phyloP scores from a whole-genome alignment of 30 jellyfish, hydroid and myxozoan species.

The Haliclystus octoradiatus region DNA sequence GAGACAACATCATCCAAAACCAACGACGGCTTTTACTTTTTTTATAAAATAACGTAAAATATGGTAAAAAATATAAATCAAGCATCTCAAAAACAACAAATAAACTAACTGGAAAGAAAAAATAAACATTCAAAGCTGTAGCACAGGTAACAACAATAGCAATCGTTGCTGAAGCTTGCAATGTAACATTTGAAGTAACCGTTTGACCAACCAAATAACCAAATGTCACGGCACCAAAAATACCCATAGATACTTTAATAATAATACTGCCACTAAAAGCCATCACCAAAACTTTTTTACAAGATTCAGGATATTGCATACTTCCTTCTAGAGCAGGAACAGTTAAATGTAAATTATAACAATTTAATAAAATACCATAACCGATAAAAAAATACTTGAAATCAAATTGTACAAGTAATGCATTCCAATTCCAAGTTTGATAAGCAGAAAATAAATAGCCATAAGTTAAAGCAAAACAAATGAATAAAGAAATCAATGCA shows the following conservation, averaged over 20 bases:
- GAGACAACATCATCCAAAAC: conserved; percentile 35
- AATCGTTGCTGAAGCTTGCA: conserved; percentile 7
- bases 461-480: conserved; percentile 4
- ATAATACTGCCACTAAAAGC: conserved; percentile 20
- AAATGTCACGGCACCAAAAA: conserved; percentile 27
- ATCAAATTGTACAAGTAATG: neutral
- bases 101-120: conserved; percentile 37
- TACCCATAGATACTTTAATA: conserved; percentile 18
- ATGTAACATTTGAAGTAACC: conserved; percentile 20
- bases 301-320: conserved; percentile 41
- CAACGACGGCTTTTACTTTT: neutral
- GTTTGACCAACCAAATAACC: conserved; percentile 34
- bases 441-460: conserved; percentile 7
- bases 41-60: conserved; percentile 4
- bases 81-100: conserved; percentile 62
- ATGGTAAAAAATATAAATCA: conserved; percentile 31
- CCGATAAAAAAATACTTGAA: conserved; percentile 25
- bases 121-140: conserved; percentile 3
- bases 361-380: conserved; percentile 36
- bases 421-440: conserved; percentile 23
- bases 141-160: conserved; percentile 12
- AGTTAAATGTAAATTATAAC: conserved; percentile 30
- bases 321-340: conserved; percentile 74
- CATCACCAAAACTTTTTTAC: conserved; percentile 1
- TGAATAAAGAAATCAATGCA: conserved; percentile 9